Base-by-base conservation (phyloP, 2,113 vertebrate species). In the Lagenorhynchus albirostris region DNA sequence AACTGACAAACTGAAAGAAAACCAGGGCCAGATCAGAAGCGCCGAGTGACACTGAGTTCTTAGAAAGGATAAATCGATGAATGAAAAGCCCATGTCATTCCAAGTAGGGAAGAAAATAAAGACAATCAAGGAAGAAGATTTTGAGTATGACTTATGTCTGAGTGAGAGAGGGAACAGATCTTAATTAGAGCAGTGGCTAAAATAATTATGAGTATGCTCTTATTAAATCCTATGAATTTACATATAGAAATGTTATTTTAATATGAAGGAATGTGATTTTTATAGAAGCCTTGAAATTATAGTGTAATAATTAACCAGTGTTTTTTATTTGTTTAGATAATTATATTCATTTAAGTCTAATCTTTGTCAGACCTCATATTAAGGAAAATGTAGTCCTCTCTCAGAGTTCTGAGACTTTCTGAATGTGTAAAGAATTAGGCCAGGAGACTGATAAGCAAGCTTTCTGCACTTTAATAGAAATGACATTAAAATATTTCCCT, bases 391-490 rank as follows among this genome's bases (percentile, higher is more conserved):
- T 18, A 73, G 11, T 50, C 3, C 18, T 79, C 0, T 0, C 6
- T 73, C 8, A 95, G 53, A 74, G 67, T 68, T 74, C 2, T 29
- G 38, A 67, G 25, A 6, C 50, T 95, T 95, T n/a, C 53, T 91
- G 0, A 89, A 65, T 65, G 25, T 95, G 33, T 73, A 85, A 96
- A 94, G 63, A 97, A 73, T 90, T 31, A 91, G 20, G 55, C 79
- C 47, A 83, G 44, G 70, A 96, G 89, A 94, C 62, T 62, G 26
- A 70, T 58, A 91, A 96, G 17, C 12, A 87, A 81, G 1, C 5
- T 87, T 97, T 86, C 36, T 92, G 0, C 23, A 13, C 21, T 95
- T 93, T 13, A 95, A 83, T 18, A 96, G 62, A 95, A 96, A 94
- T 85, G 0, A 26, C 11, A 77, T 70, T 83, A 94, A 96, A 96